phyloP scores from a whole-genome alignment of 2,888 invertebrate genomes.

The Drosophila neotestacea region DNA sequence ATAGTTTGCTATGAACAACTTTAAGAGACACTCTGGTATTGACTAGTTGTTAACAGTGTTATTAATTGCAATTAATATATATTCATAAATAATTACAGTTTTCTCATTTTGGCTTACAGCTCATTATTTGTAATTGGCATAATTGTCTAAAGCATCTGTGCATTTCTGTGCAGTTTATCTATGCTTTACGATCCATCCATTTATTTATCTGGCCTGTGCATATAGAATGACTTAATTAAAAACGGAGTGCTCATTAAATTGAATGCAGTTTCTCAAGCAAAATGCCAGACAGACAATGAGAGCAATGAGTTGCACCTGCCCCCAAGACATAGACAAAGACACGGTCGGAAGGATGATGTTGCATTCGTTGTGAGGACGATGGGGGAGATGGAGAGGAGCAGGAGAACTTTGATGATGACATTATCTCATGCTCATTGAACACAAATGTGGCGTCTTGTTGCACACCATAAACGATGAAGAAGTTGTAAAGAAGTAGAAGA shows the following conservation, averaged over 20 bases:
- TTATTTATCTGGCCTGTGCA: slow-evolving; percentile 32
- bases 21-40: neutral
- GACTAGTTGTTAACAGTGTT: neutral
- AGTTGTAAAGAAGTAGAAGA: slow-evolving; percentile 3
- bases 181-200: slow-evolving; percentile 16
- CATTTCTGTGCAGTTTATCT: slow-evolving; percentile 25
- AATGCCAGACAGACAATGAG: slow-evolving; percentile 58
- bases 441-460: slow-evolving; percentile 76
- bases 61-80: neutral
- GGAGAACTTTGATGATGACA: slow-evolving; percentile 72
- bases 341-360: slow-evolving; percentile 50
- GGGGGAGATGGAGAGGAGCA: slow-evolving; percentile 1
- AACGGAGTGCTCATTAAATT: slow-evolving; percentile 67
- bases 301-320: slow-evolving; percentile 36
- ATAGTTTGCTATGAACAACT: neutral
- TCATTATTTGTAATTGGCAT: slow-evolving; percentile 21
- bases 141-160: slow-evolving; percentile 26
- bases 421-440: slow-evolving; percentile 79
- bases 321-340: slow-evolving; percentile 45
- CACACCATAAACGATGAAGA: slow-evolving; percentile 59
- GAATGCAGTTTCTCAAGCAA: slow-evolving; percentile 59
- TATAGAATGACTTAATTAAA: slow-evolving; percentile 67
- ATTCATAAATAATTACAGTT: neutral
- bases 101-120: neutral
- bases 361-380: slow-evolving; percentile 22